A percentile compares a stretch with the other conserved stretches of the same genome.
Conservation (phyloP, 2,888 invertebrate species). For the Ornithoptera priamus region DNA sequence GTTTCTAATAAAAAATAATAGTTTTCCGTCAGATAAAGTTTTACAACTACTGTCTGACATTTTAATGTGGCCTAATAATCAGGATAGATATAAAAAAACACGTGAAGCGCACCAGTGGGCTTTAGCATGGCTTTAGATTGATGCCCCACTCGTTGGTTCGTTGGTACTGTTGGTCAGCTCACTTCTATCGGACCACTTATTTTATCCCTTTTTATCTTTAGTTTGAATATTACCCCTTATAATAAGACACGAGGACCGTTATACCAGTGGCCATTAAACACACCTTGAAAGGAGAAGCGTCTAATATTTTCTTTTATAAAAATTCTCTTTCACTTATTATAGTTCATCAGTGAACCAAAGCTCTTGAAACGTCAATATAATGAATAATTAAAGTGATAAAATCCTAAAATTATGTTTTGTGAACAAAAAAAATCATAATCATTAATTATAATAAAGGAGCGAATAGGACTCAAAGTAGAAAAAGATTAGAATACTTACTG, state of each 20-base stretch:
- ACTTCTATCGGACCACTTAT: conserved; percentile 51
- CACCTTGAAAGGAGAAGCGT: background rate
- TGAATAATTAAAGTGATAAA: too few species aligned
- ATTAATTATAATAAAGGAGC: too few species aligned
- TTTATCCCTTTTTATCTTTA: conserved; percentile 68
- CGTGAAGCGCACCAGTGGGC: conserved; percentile 67
- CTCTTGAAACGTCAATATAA: too few species aligned
- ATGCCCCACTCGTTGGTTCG: conserved; percentile 50
- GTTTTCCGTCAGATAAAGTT: conserved; percentile 40
- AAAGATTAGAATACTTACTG: too few species aligned
- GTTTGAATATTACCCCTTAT: conserved; percentile 70
- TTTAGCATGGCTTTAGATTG: conserved; percentile 73
- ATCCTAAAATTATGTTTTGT: too few species aligned
- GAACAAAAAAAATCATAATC: too few species aligned
- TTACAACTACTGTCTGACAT: conserved; percentile 58
- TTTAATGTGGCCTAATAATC: conserved; percentile 78
- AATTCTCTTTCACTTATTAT: too few species aligned
- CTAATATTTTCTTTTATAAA: background rate
- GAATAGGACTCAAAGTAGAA: too few species aligned
- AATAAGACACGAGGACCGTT: conserved; percentile 68
- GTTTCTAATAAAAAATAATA: too few species aligned
- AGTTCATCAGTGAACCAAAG: too few species aligned
- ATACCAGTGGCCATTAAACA: conserved; percentile 52
- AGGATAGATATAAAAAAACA: conserved; percentile 61
- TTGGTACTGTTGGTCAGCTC: conserved; percentile 40